Base-by-base conservation (phyloP, 2,888 invertebrate species). In the Cephus pygmeus region DNA sequence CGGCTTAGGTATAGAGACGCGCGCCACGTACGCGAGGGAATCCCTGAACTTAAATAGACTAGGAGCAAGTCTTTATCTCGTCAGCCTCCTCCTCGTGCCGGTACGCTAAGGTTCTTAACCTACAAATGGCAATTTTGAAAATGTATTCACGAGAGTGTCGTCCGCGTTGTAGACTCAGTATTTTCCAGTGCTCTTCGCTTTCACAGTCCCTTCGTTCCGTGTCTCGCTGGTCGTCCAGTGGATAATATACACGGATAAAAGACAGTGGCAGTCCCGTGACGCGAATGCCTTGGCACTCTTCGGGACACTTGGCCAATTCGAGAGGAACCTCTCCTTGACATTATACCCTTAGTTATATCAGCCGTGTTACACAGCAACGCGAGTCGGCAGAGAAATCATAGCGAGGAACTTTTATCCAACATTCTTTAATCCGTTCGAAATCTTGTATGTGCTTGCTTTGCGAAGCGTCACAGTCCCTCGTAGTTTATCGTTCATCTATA, bases 311-410 rank as follows among this genome's bases (percentile, higher is more conserved):
- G 31, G 71, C 30, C 71, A 71, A 15, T 30, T 71, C 34, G 12
- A 33, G 71, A 71, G 15, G 30, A 71, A 30, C 34, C 30, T 71
- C 71, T 31, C 71, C 71, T 71, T 71, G 71, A 71, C 71, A 71
- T 71, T 71, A 71, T 30, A 33, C 30, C 71, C 9, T 56, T 56
- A 23, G 56, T 23, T 56, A 56, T 56, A 23, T 56, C 56, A 56
- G 23, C 23, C 23, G 6, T 15, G 23, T 56, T 23, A 23, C 23
- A 6, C 23, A 56, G 56, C 9, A 23, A 9, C 6, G 56, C 2
- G 9, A 56, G 2, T 23, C 56, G 23, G 6, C 23, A 6, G 4
- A 15, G 40, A 2, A 56, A 23, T 56, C 56, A 23, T 9, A 23
- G 9, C 9, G 23, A 56, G 56, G 2, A 23, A 56, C 23, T 6